Percentiles rank a stretch among this genome's conserved stretches.
Conservation (phyloP, 2,797 vertebrate genomes). For the Sebastes reedi region DNA sequence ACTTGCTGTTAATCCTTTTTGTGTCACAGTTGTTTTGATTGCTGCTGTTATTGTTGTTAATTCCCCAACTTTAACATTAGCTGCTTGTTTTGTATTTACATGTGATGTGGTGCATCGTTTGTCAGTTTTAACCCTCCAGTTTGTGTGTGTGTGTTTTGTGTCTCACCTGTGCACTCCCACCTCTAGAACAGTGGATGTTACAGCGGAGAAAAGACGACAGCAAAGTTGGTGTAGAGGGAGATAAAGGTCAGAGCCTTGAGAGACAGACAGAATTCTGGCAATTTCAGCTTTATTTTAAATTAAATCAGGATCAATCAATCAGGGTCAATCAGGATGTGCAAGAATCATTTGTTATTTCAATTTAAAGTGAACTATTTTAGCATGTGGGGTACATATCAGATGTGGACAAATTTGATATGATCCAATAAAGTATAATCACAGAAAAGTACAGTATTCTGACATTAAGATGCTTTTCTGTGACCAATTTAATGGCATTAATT, state of each 20-base stretch:
- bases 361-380: not conserved
- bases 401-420: no score
- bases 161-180: constrained; percentile 28
- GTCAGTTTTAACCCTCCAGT: constrained; percentile 29
- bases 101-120: constrained; percentile 3
- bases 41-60: not conserved
- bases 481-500: not conserved
- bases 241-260: constrained; percentile 75
- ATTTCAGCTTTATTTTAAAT: not conserved
- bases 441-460: not conserved
- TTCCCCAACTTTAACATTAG: not conserved
- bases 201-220: constrained; percentile 69
- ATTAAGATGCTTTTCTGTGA: not conserved
- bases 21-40: constrained; percentile 17
- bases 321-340: not conserved
- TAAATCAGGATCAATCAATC: constrained; percentile 8
- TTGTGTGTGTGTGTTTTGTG: constrained; percentile 40
- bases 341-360: not conserved
- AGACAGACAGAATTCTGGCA: constrained; percentile 1
- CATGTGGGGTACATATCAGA: not conserved
- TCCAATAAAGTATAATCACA: no score
- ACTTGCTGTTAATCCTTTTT: not conserved
- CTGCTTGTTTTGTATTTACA: not conserved
- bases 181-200: constrained; percentile 84
- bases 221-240: constrained; percentile 53